These are phyloP conservation scores for Lagopus muta DNA, from an alignment of 2,113 vertebrate genomes.

Conservation along the genomic window DNA sequence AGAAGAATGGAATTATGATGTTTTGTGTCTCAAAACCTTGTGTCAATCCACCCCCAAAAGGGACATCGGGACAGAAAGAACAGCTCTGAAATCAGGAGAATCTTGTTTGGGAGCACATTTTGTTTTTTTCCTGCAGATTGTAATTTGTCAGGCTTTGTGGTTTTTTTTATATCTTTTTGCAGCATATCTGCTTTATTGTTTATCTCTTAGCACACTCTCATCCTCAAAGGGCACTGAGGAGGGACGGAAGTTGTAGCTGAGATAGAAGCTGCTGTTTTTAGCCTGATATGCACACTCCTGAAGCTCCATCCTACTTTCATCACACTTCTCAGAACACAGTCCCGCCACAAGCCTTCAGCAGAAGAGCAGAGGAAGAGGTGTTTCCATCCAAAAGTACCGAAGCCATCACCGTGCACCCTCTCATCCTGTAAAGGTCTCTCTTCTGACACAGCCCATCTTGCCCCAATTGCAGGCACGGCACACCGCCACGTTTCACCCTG, in stretches of 20 bases:
- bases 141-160: not conserved
- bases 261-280: not conserved
- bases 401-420: not conserved
- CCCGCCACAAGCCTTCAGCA: fast-evolving
- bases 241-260: not conserved
- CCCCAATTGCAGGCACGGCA: fast-evolving
- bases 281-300: fast-evolving
- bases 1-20: not conserved
- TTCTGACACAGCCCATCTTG: fast-evolving
- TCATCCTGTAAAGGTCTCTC: not conserved
- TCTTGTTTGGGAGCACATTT: not conserved
- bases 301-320: not conserved
- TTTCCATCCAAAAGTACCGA: fast-evolving
- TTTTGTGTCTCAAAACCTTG: not conserved
- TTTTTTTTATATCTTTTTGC: not conserved
- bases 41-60: not conserved
- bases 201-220: not conserved
- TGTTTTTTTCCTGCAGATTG: not conserved
- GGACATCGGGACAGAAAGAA: not conserved
- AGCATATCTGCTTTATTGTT: not conserved
- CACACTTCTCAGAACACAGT: not conserved
- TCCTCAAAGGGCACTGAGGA: fast-evolving
- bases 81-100: not conserved
- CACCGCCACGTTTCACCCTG: fast-evolving
- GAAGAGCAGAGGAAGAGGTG: not conserved